Base-by-base conservation (phyloP, 2,888 invertebrate genomes). In the Heteropelma amictum region DNA sequence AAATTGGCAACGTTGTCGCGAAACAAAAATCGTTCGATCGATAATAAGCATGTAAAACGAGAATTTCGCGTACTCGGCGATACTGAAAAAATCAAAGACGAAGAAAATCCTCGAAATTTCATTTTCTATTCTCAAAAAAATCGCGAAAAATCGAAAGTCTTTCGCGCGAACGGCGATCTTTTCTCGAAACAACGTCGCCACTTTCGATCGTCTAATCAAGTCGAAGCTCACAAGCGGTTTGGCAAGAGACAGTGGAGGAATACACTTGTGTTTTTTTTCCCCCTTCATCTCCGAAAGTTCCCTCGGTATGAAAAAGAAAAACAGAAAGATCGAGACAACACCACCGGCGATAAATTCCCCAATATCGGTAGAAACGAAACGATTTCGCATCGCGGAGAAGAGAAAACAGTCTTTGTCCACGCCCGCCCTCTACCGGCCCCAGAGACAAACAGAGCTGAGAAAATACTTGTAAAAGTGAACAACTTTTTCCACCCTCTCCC, bases 241-340 rank as follows among this genome's bases (percentile, higher is more conserved):
- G n/a, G 85, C 83, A 83, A 79, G 38, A 63, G 61, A 76, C 23
- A 86, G 82, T 82, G 86, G 85, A 83, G 84, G 85, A 83, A 86
- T 53, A 71, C 65, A 71, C 49, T 38, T 53, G 54, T 42, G n/a
- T 51, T 63, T 54, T 17, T 38, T 12, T 40, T 21, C 58, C 35
- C 51, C 38, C 23, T 14, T 14, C 70, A 74, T 49, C 70, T 65
- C 49, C 35, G 21, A 49, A 33, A 56, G 30, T 40, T 63, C 26
- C 33, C 3, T 17, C n/a, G 1, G 7, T 33, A 49, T 28, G 12
- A 14, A 26, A 12, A 35, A 23, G 35, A 49, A 23, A 61, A 45
- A 60, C 28, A 6, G 12, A 23, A 65, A 28, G 54, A 53, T 83
- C 79, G 84, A 82, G 80, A 85, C 81, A 82, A 85, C 83, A 84